Evolutionary conservation across 2,797 vertebrate species (phyloP), one percentile per base, ranked within the genome.

Genomic region (Coracias cyanogaster): DNA sequence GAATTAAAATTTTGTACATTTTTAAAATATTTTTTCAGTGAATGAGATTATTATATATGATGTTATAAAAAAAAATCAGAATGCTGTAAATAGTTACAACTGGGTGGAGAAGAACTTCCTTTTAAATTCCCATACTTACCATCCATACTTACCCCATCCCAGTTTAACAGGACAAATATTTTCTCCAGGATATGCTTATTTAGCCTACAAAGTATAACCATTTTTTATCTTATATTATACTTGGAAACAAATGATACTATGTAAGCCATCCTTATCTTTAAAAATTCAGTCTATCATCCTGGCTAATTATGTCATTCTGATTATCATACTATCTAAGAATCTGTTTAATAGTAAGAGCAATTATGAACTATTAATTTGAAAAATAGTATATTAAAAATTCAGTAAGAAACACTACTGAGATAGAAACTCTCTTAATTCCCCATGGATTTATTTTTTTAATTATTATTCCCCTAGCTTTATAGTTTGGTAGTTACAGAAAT

Each of bases 131-230:
- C 22, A 83, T 43, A 12, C 41, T 43, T 43, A 43, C 41, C 41
- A 43, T 43, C 15, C 58, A 65, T 60, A 70, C 3, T 85, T 84
- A 39, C 9, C 46, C 22, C 22, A 76, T 88, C 58, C 35, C 29
- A 72, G 29, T 96, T 95, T 60, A 89, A 88, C 5, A 82, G n/a
- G 31, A 93, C 19, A 81, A 92, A 69, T 93, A 61, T 58, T 87
- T 94, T 89, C 41, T 69, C 31, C 37, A 87, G 52, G 9, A n/a
- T 86, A 31, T 83, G 78, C 78, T 13, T 70, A 89, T 85, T 87
- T 57, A 79, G 35, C 25, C 49, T 46, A 61, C 24, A 83, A 91
- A 86, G 43, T 25, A 72, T 76, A 89, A 84, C n/a, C 18, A 17
- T 67, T 41, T 73, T 79, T 74, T 33, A 43, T 80, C 33, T 80